Percentiles rank a stretch among this genome's conserved stretches.
phyloP scores from a whole-genome alignment of 2,797 vertebrate species.

The Holocentrus rufus region DNA sequence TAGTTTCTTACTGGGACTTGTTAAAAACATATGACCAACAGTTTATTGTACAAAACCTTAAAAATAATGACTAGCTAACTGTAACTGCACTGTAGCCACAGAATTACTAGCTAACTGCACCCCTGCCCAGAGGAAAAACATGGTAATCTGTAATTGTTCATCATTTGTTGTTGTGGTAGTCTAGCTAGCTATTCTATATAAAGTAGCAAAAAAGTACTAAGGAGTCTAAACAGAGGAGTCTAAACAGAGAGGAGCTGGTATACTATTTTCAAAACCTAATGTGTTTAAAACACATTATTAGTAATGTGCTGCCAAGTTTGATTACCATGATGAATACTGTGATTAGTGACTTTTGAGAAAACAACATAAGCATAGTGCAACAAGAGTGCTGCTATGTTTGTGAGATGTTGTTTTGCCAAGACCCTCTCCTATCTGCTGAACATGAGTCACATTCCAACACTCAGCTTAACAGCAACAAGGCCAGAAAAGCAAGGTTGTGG shows the following conservation, averaged over 20 bases:
- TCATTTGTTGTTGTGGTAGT: not conserved
- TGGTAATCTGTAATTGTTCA: too few species aligned
- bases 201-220: too few species aligned
- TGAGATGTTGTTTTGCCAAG: conserved; percentile 15
- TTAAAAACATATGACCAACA: too few species aligned
- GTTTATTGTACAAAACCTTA: too few species aligned
- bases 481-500: conserved; percentile 28
- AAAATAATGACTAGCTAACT: not conserved
- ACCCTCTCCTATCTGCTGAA: conserved; percentile 1
- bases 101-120: too few species aligned
- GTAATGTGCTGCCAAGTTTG: not conserved
- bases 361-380: not conserved
- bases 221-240: too few species aligned
- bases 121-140: too few species aligned
- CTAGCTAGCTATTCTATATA: too few species aligned
- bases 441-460: conserved; percentile 8
- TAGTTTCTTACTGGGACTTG: too few species aligned
- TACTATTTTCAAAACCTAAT: not conserved
- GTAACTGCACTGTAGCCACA: too few species aligned
- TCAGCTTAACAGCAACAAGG: conserved; percentile 38
- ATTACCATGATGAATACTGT: not conserved
- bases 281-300: not conserved
- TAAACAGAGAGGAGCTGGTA: not conserved
- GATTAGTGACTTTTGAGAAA: conserved; percentile 1
- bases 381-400: conserved; percentile 13